phyloP scores from a whole-genome alignment of 2,888 invertebrate species.

The Sphecodes monilicornis region DNA sequence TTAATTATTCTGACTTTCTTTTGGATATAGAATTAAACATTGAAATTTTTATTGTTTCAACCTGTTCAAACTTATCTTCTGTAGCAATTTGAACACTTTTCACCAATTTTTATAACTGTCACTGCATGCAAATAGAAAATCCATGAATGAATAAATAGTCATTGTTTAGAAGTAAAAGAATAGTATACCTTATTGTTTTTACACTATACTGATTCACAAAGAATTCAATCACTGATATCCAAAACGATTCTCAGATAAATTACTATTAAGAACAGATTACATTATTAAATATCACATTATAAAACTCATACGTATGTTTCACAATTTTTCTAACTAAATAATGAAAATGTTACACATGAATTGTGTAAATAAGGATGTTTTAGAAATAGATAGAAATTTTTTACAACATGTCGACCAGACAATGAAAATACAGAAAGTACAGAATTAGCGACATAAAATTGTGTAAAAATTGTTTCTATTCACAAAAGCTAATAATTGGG shows the following conservation, averaged over 20 bases:
- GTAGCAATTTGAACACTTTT: neutral
- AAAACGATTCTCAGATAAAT: neutral
- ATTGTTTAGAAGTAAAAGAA: neutral
- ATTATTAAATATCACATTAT: no score
- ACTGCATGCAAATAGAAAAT: conserved; percentile 2
- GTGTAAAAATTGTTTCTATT: neutral
- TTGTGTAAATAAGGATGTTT: neutral
- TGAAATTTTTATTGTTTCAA: neutral
- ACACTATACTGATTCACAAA: neutral
- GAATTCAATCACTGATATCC: neutral
- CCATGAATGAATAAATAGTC: neutral
- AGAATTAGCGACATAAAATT: neutral
- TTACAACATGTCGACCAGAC: no score
- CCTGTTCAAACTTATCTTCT: neutral
- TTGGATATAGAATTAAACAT: neutral
- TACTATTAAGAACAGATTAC: no score
- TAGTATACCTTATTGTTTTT: neutral
- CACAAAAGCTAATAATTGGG: neutral
- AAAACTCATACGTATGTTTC: neutral
- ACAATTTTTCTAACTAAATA: neutral
- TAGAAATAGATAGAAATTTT: neutral
- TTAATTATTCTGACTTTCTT: neutral
- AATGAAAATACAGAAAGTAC: neutral
- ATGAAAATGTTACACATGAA: neutral
- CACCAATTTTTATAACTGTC: neutral